These are phyloP conservation scores for Leuciscus waleckii DNA, from an alignment of 2,797 vertebrate genomes.

Conservation along the genomic window DNA sequence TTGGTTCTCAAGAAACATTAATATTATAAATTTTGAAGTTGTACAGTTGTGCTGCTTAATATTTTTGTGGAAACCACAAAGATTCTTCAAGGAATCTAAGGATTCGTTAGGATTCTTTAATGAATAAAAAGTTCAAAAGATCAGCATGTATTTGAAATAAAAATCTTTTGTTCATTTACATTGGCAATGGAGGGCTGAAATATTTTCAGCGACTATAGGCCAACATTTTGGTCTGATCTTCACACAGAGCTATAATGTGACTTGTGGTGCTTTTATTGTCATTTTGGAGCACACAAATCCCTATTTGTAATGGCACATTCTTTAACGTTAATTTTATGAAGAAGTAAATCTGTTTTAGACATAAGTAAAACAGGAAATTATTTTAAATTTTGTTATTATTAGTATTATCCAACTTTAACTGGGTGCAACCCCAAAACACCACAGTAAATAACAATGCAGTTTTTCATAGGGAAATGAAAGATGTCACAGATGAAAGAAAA, in stretches of 20 bases:
- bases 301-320: background rate
- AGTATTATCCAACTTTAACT: background rate
- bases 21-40: background rate
- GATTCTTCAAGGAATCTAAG: background rate
- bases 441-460: constrained; percentile 28
- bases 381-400: background rate
- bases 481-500: constrained; percentile 10
- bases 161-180: background rate
- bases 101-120: background rate
- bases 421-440: background rate
- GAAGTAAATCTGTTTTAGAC: background rate
- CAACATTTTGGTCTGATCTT: too few species aligned
- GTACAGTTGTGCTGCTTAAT: background rate
- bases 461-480: background rate
- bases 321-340: background rate
- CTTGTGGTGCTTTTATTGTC: background rate
- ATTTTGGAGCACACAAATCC: background rate
- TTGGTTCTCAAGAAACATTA: background rate
- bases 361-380: background rate
- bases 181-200: background rate
- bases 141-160: background rate
- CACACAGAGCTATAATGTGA: too few species aligned
- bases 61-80: background rate
- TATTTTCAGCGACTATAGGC: background rate
- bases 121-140: background rate